Evolutionary conservation across 2,888 invertebrate genomes (phyloP).

Genomic region (Aphidius colemani): DNA sequence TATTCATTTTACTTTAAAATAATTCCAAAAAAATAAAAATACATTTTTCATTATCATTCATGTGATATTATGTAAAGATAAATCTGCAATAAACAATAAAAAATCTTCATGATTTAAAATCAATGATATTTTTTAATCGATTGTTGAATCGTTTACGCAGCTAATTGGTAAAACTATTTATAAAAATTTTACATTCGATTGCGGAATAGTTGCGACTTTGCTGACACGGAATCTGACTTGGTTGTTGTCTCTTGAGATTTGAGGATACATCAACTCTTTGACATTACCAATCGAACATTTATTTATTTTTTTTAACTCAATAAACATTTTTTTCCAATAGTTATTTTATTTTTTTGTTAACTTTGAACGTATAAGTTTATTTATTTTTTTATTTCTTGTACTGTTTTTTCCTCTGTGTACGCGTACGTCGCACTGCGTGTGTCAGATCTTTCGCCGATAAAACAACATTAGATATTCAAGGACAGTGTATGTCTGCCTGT

Average conservation of each 20-base stretch:
- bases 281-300: too few relatives aligned
- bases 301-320: too few relatives aligned
- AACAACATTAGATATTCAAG: constrained; percentile 39
- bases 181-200: constrained; percentile 26
- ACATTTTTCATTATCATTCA: background rate
- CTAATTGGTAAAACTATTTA: constrained; percentile 28
- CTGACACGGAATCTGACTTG: constrained; percentile 28
- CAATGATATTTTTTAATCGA: constrained; percentile 25
- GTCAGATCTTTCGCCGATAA: constrained; percentile 33
- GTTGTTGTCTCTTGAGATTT: constrained; percentile 13
- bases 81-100: background rate
- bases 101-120: background rate
- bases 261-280: too few relatives aligned
- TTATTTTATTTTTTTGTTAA: background rate
- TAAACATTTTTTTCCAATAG: too few relatives aligned
- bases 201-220: constrained; percentile 27
- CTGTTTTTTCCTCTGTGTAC: constrained; percentile 14
- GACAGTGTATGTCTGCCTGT: constrained; percentile 28
- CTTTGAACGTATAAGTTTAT: constrained; percentile 5
- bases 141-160: constrained; percentile 13
- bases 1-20: background rate
- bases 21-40: background rate
- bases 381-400: constrained; percentile 10
- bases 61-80: too few relatives aligned
- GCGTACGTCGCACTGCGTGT: constrained; percentile 21